Base-by-base conservation (phyloP, 2,797 vertebrate genomes). In the Parauchenoglanis punctatus region DNA sequence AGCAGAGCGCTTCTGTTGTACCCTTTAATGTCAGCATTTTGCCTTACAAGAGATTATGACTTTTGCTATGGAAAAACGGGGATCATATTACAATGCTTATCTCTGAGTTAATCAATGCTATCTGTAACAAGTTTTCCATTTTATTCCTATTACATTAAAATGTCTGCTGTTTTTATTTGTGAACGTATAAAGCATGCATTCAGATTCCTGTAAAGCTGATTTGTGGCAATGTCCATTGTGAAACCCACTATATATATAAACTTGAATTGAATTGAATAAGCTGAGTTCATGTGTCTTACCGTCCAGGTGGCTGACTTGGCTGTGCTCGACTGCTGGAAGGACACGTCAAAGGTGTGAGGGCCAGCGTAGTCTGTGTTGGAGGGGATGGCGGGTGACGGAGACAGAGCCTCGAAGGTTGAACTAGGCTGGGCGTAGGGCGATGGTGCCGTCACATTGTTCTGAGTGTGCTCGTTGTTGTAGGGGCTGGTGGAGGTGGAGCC, bases 301-400 rank as follows among this genome's bases (percentile, higher is more conserved):
- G 98, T 99, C 99, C 99, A 99, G 0, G 99, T 99, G 86, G 99
- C 99, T 0, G 99, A 99, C 92, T 99, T 99, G 25, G 99, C 99
- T 1, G 99, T 99, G 92, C 98, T 99, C 56, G 98, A 99, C 93
- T 99, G 99, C 88, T 99, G 99, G 95, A 99, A 99, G 86, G 99
- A 99, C 92, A 99, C 99, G 0, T 99, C 98, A 0, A 99, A 99
- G 93, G 97, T 98, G 95, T 99, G 98, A 17, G 98, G 96, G 52
- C 99, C 99, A 0, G 98, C 98, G n/a, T 99, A 99, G 89, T 99
- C 99, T 87, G 99, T 99, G 94, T 99, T 99, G 93, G 99, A 99
- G 56, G 99, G 99, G 96, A 99, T 99, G 93, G 99, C 98, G 0
- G 99, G 98, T 0, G 99, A 99, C 0, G 98, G 99, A 0, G 99